These are phyloP conservation scores for Noctua janthina DNA, from an alignment of 2,888 invertebrate species.

Conservation along the genomic window DNA sequence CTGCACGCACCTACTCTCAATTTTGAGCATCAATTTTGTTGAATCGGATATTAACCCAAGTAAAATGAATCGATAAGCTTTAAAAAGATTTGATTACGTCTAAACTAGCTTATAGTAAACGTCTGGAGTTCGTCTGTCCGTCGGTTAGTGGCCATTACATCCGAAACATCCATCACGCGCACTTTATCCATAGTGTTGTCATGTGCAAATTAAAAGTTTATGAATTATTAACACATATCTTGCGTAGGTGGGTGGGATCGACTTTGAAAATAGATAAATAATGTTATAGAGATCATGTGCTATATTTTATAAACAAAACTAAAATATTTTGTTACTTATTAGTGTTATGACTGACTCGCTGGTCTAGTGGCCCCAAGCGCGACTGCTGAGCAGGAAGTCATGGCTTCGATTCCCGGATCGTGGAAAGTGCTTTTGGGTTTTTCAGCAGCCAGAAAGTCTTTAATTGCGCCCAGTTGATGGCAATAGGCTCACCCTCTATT, in stretches of 20 bases:
- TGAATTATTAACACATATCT: not conserved
- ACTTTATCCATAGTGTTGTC: slow-evolving; percentile 11
- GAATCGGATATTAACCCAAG: not conserved
- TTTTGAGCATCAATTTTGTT: not conserved
- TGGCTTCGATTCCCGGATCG: too few relatives aligned
- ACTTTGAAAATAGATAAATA: not conserved
- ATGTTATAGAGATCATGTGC: not conserved
- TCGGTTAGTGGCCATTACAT: slow-evolving; percentile 37
- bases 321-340: too few relatives aligned
- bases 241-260: not conserved
- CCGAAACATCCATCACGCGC: slow-evolving; percentile 9
- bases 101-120: slow-evolving; percentile 13
- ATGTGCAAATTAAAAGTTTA: slow-evolving; percentile 27
- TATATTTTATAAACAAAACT: not conserved
- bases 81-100: slow-evolving; percentile 32
- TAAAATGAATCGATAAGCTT: not conserved
- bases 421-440: too few relatives aligned
- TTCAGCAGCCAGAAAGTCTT: too few relatives aligned
- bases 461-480: too few relatives aligned
- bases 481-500: too few relatives aligned
- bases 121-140: slow-evolving; percentile 53
- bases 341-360: too few relatives aligned
- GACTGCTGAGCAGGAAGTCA: too few relatives aligned
- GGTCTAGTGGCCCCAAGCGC: too few relatives aligned
- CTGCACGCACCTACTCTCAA: not conserved